These are phyloP conservation scores for Taenioides sp. DNA, from an alignment of 2,797 vertebrate genomes.

Conservation along the genomic window DNA sequence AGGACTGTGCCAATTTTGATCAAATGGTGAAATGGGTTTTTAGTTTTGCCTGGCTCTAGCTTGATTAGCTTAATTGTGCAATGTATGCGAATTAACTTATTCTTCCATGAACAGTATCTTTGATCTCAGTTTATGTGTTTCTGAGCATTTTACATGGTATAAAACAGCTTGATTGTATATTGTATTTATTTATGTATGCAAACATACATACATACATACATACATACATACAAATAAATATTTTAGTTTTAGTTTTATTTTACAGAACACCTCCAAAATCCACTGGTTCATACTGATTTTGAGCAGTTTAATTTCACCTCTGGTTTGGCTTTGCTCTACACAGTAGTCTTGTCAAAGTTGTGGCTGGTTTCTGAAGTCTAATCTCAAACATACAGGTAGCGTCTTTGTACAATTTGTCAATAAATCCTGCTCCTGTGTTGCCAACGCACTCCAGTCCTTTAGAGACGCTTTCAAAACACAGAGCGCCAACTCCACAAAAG, in stretches of 20 bases:
- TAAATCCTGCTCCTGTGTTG: slow-evolving; percentile 34
- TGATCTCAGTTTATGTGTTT: neutral
- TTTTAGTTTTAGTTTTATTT: too few species aligned
- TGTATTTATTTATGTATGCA: too few species aligned
- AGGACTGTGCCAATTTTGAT: slow-evolving; percentile 1
- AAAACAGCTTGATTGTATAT: too few species aligned
- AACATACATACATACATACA: too few species aligned
- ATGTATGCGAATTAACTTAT: neutral
- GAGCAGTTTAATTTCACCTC: neutral
- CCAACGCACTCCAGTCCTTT: slow-evolving; percentile 45
- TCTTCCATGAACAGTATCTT: neutral
- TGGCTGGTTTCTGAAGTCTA: slow-evolving; percentile 52
- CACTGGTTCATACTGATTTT: neutral
- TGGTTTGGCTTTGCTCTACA: slow-evolving; percentile 41
- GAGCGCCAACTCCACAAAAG: slow-evolving; percentile 52
- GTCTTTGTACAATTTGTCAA: slow-evolving; percentile 57
- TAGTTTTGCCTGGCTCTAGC: neutral
- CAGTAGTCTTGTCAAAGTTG: slow-evolving; percentile 27
- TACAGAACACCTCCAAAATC: neutral
- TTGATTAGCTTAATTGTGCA: neutral
- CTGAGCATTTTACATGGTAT: too few species aligned
- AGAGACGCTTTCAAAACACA: slow-evolving; percentile 58
- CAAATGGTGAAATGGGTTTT: neutral
- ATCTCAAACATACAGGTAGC: slow-evolving; percentile 59
- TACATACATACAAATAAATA: too few species aligned